Evolutionary conservation across 2,797 vertebrate species (phyloP).

Genomic region (Smutsia temminckii): DNA sequence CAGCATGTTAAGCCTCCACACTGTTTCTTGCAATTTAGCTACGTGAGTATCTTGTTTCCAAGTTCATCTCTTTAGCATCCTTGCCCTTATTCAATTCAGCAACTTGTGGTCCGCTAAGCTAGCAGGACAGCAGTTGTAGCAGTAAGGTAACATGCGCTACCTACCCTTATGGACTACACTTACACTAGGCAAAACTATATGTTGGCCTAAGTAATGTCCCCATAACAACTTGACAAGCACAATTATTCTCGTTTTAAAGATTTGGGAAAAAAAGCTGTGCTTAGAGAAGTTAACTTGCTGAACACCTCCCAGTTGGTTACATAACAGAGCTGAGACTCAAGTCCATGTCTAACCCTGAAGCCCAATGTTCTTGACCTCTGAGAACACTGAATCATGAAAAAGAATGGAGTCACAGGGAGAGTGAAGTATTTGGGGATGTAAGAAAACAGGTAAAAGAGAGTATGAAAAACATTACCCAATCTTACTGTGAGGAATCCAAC

Average conservation of each 20-base stretch:
- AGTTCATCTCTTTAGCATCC: background rate
- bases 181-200: background rate
- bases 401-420: background rate
- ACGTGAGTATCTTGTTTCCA: constrained; percentile 21
- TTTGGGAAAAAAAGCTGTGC: background rate
- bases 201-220: background rate
- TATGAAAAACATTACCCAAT: constrained; percentile 35
- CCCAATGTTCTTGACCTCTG: background rate
- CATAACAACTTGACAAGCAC: background rate
- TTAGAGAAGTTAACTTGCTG: constrained; percentile 39
- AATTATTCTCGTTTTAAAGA: background rate
- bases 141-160: background rate
- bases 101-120: background rate
- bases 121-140: background rate
- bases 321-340: constrained; percentile 22
- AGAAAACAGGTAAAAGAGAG: constrained; percentile 46
- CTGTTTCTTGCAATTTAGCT: constrained; percentile 20
- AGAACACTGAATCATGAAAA: constrained; percentile 7
- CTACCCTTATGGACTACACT: background rate
- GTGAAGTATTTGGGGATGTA: constrained; percentile 13
- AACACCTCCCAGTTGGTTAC: background rate
- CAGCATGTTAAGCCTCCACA: background rate
- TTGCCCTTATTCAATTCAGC: background rate
- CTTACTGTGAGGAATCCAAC: constrained; percentile 9
- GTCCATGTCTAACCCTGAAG: constrained; percentile 3